Base-by-base conservation (phyloP, 2,888 invertebrate species). In the Tholera decimalis region DNA sequence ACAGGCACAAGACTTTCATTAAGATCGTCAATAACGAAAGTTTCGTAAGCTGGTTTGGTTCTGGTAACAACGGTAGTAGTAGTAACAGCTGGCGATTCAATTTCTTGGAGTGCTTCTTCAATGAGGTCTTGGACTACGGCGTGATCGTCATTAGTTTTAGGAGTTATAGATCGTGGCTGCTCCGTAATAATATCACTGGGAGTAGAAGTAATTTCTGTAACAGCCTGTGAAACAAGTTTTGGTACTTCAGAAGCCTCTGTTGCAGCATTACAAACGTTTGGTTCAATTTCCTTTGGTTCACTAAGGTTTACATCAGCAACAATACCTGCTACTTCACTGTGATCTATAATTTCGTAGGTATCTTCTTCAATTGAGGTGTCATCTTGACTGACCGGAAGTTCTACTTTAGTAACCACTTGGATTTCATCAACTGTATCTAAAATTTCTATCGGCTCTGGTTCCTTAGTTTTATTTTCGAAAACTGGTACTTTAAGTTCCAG, bases 1-100 rank as follows among this genome's bases (percentile, higher is more conserved):
- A 90, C 66, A 65, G 91, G 87, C 39, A 92, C 86, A 73, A 91
- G 84, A 24, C 88, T 88, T 26, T 89, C 80, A 67, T 88, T 78
- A 2, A 86, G 67, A 37, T 90, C 89, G 58, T 88, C 86, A 51
- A 87, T 85, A 64, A 87, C 79, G 39, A 85, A 83, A 39, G 68
- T 73, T 70, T 80, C 77, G 62, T 69, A 64, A 47, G 39, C 43
- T 54, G 60, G 51, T 64, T 63, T 58, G 8, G 30, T 30, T 55
- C 46, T 64, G 18, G 44, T 67, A 26, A 39, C n/a, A 33, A 70
- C 18, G 9, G 20, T 39, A 4, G 49, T 41, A 13, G 47, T 41
- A 9, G 47, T 22, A 57, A 60, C 7, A 30, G 37, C 22, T 43
- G 44, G 13, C 39, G 22, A 41, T 58, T 67, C 59, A 39, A 64